Conservation (phyloP, 2,113 vertebrate species). For the Rhagologus leucostigma region DNA sequence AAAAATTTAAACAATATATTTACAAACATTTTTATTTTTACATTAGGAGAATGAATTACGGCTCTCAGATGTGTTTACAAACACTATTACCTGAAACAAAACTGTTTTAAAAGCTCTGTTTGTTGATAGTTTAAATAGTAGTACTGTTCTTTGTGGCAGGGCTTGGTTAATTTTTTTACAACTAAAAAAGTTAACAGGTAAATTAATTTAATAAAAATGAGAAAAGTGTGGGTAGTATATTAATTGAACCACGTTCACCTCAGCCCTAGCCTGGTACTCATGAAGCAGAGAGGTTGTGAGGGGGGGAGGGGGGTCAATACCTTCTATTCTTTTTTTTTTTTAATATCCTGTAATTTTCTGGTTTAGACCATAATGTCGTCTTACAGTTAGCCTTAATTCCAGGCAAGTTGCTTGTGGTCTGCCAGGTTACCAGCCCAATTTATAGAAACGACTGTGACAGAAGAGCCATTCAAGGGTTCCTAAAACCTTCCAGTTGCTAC, state of each 20-base stretch:
- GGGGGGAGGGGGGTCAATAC: not conserved
- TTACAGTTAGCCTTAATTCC: not conserved
- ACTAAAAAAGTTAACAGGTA: not conserved
- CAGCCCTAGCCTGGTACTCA: not conserved
- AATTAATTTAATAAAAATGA: not conserved
- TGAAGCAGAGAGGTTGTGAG: not conserved
- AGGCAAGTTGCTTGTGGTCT: not conserved
- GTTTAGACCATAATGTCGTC: not conserved
- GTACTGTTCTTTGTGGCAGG: not conserved
- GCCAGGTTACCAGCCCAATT: not conserved
- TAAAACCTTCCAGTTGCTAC: not conserved
- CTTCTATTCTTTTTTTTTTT: not conserved
- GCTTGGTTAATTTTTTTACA: not conserved
- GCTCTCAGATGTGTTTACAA: not conserved
- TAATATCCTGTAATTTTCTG: not conserved
- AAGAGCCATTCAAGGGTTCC: not conserved
- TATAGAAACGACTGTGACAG: not conserved
- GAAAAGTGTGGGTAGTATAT: not conserved
- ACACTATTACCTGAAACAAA: not conserved
- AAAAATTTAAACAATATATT: not conserved
- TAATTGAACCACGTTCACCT: not conserved
- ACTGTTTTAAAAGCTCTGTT: not conserved
- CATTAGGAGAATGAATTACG: not conserved
- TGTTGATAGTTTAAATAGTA: not conserved
- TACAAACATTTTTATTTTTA: not conserved